These are phyloP conservation scores for Dicranocentrus wangi DNA, from an alignment of 2,888 invertebrate species.

Conservation along the genomic window DNA sequence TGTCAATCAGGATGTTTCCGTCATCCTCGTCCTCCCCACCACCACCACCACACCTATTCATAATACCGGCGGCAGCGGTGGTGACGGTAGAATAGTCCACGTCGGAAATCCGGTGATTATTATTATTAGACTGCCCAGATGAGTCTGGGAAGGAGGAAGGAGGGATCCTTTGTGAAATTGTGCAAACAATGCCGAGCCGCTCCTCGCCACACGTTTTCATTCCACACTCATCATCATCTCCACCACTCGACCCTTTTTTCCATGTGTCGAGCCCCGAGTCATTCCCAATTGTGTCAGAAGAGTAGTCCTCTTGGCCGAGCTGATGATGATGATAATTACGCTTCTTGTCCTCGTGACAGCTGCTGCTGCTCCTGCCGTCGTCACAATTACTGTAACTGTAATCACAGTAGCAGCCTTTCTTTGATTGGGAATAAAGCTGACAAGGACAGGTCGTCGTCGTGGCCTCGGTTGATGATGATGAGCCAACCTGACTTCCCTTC, in stretches of 20 bases:
- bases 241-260: constrained; percentile 62
- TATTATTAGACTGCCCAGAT: too few relatives aligned
- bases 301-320: constrained; percentile 21
- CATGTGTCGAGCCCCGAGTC: constrained; percentile 73
- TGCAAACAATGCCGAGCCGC: constrained; percentile 71
- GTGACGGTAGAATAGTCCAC: constrained; percentile 32
- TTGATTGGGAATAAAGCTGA: constrained; percentile 17
- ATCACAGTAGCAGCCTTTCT: constrained; percentile 32
- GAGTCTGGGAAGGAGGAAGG: too few relatives aligned
- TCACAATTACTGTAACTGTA: too few relatives aligned
- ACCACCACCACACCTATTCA: constrained; percentile 25
- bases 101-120: constrained; percentile 29
- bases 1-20: constrained; percentile 53
- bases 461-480: too few relatives aligned
- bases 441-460: too few relatives aligned
- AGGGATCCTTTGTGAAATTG: constrained; percentile 71
- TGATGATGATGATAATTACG: background rate
- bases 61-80: background rate
- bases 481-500: too few relatives aligned
- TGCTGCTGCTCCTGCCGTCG: too few relatives aligned
- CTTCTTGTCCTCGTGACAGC: constrained; percentile 43
- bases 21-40: constrained; percentile 1
- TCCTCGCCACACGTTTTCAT: constrained; percentile 39
- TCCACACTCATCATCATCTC: constrained; percentile 3
- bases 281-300: constrained; percentile 54